Evolutionary conservation across 2,797 vertebrate species (phyloP).

Genomic region (Poeciliopsis presidionis): DNA sequence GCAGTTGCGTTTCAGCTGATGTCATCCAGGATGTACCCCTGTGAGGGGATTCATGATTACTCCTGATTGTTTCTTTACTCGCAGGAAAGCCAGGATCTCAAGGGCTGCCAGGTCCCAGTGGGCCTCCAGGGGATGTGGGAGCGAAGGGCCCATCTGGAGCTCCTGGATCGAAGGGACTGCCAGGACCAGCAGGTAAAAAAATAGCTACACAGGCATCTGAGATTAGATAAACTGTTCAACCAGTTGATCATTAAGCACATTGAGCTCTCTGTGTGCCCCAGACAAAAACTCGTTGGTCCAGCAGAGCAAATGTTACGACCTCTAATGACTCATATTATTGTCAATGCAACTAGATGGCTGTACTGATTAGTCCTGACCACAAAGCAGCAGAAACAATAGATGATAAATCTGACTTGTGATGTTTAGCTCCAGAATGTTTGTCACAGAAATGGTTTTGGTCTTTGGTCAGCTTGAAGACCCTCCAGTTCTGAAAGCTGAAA

Average conservation of each 20-base stretch:
- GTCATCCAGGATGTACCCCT: slow-evolving; percentile 32
- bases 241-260: slow-evolving; percentile 28
- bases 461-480: slow-evolving; percentile 26
- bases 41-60: slow-evolving; percentile 46
- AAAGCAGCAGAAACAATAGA: slow-evolving; percentile 37
- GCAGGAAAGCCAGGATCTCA: slow-evolving; percentile 79
- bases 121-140: slow-evolving; percentile 85
- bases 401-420: slow-evolving; percentile 19
- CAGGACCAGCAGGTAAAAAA: slow-evolving; percentile 85
- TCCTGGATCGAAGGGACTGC: slow-evolving; percentile 82
- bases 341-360: slow-evolving; percentile 28
- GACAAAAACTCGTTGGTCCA: neutral
- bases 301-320: slow-evolving; percentile 12
- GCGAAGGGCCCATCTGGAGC: slow-evolving; percentile 79
- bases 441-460: slow-evolving; percentile 40
- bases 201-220: slow-evolving; percentile 14
- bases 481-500: slow-evolving; percentile 20
- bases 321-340: slow-evolving; percentile 23
- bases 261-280: slow-evolving; percentile 9
- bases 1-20: slow-evolving; percentile 31
- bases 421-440: slow-evolving; percentile 40
- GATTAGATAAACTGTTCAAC: slow-evolving; percentile 34
- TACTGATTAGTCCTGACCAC: slow-evolving; percentile 37
- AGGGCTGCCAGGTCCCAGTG: slow-evolving; percentile 81
- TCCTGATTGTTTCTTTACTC: slow-evolving; percentile 49